These are phyloP conservation scores for Mechanitis messenoides DNA, from an alignment of 2,888 invertebrate genomes.

Conservation along the genomic window DNA sequence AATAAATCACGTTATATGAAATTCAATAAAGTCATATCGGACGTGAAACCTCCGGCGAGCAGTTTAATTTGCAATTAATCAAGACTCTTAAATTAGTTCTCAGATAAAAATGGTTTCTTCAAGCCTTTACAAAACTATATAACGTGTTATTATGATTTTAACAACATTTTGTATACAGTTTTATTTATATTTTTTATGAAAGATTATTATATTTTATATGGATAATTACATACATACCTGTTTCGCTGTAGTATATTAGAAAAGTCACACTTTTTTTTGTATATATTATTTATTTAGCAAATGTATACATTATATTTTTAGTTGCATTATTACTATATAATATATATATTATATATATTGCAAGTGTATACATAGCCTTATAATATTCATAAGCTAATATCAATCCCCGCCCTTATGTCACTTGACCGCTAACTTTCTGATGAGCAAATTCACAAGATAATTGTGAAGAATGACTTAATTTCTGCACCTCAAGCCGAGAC, in stretches of 20 bases:
- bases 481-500: constrained; percentile 38
- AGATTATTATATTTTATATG: no score
- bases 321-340: no score
- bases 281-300: no score
- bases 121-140: constrained; percentile 27
- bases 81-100: constrained; percentile 65
- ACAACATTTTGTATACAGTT: constrained; percentile 1
- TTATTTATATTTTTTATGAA: background rate
- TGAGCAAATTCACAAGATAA: constrained; percentile 34
- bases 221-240: no score
- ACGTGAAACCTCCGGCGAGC: constrained; percentile 60
- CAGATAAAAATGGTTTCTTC: constrained; percentile 53
- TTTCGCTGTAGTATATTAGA: no score
- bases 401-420: constrained; percentile 2
- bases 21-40: constrained; percentile 75
- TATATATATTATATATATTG: background rate
- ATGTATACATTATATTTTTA: no score
- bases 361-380: background rate
- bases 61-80: constrained; percentile 76
- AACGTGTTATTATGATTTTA: background rate
- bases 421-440: constrained; percentile 14
- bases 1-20: constrained; percentile 70
- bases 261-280: no score
- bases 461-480: constrained; percentile 51
- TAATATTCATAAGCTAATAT: background rate